Base-by-base conservation (phyloP, 2,797 vertebrate species). In the Salmo trutta region DNA sequence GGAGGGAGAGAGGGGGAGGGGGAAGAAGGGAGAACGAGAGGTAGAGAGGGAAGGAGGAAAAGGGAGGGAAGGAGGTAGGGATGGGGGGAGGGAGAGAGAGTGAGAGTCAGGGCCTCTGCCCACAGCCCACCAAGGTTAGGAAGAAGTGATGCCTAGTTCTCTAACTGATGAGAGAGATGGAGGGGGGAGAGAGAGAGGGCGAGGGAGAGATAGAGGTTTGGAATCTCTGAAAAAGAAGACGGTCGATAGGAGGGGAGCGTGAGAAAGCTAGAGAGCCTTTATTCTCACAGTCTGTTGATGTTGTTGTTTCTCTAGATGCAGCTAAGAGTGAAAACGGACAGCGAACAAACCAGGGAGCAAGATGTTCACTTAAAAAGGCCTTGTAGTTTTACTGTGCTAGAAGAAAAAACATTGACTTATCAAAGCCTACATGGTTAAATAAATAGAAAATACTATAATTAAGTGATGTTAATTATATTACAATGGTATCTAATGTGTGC, bases 61-160 rank as follows among this genome's bases (percentile, higher is more conserved):
- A 36, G 67, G 70, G 54, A 27, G 12, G 5, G 27, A 27, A 19
- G 52, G 10, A 27, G 19, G 17, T 12, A 3, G 8, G n/a, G 27
- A 31, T 3, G 51, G 12, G 12, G 6, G 70, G 80, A 78, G 85
- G 69, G 77, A 21, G 24, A 62, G 2, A 10, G 41, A 2, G 41
- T 0, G 41, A 10, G 41, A 47, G 41, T 3, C 83, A 92, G 96
- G 1, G 97, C 96, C 10, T 47, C 41, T 47, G 0, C 10, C 41
- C 41, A 47, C 41, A 47, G 41, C 41, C 41, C 65, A 74, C 21
- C 10, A 67, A 27, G 5, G 3, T 24, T 17, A 27, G 33, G 17
- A 17, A 29, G 24, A 24, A 4, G 5, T 10, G 29, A 33, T 5
- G 47, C 33, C 2, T 15, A 33, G n/a, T 27, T n/a, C 19, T 65